These are phyloP conservation scores for Vultur gryphus DNA, from an alignment of 2,797 vertebrate species.

Conservation along the genomic window DNA sequence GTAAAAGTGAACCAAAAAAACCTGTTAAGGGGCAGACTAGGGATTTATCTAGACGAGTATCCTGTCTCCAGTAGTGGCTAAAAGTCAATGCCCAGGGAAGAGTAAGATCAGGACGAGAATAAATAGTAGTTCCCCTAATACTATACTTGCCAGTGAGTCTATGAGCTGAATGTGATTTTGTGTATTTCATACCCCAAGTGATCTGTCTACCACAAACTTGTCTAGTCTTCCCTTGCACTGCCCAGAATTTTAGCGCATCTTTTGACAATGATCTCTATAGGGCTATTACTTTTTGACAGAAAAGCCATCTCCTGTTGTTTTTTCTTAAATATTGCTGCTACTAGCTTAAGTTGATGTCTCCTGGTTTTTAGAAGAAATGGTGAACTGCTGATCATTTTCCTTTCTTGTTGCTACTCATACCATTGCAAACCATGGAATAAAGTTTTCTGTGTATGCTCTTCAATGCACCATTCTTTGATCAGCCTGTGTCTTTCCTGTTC, in stretches of 20 bases:
- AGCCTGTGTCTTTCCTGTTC: neutral
- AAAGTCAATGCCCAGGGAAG: neutral
- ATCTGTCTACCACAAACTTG: neutral
- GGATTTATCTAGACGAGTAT: neutral
- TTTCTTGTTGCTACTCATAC: neutral
- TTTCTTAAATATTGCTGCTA: neutral
- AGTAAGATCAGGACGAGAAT: neutral
- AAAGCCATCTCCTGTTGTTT: neutral
- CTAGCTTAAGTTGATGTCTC: neutral
- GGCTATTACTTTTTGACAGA: neutral
- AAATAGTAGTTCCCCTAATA: neutral
- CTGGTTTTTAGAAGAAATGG: neutral
- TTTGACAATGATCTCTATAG: neutral
- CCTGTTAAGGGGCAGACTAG: neutral
- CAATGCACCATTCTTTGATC: neutral
- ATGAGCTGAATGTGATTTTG: neutral
- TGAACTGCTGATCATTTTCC: neutral
- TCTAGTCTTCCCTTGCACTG: neutral
- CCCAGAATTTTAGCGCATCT: neutral
- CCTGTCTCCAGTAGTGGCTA: neutral
- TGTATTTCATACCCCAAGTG: neutral
- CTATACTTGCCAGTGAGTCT: neutral
- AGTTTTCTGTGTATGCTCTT: neutral
- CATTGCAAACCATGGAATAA: neutral
- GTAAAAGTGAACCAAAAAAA: neutral